Conservation (phyloP, 2,888 invertebrate genomes). For the Nomada lathburiana region DNA sequence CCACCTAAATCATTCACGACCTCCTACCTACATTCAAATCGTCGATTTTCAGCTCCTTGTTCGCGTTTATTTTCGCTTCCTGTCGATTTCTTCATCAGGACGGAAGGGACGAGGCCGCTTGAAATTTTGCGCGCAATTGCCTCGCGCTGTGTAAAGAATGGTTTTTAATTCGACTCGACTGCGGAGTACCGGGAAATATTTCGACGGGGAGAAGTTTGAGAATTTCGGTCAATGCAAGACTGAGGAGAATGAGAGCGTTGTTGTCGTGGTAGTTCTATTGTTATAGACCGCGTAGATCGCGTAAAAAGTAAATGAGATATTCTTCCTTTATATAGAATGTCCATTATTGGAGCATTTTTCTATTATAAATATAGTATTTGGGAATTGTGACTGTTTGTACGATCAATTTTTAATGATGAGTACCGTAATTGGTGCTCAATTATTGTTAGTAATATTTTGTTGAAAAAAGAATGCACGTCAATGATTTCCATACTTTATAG, state of each 20-base stretch:
- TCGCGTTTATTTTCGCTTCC: conserved; percentile 13
- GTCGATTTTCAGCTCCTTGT: conserved; percentile 22
- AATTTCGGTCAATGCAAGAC: neutral
- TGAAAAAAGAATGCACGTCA: neutral
- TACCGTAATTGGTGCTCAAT: neutral
- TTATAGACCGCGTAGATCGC: neutral
- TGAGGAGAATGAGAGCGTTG: conserved; percentile 1
- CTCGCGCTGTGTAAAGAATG: conserved; percentile 1
- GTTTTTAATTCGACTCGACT: conserved; percentile 21
- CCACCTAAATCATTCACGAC: conserved; percentile 62
- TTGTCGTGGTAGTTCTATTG: neutral
- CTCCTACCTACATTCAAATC: conserved; percentile 32
- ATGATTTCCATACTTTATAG: too few relatives aligned
- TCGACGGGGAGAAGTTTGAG: neutral
- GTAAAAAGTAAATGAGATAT: neutral
- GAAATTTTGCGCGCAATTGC: neutral
- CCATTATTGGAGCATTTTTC: neutral
- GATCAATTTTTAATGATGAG: neutral
- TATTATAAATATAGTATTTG: neutral
- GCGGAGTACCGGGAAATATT: neutral
- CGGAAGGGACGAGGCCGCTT: neutral
- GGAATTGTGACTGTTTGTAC: neutral
- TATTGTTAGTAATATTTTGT: neutral
- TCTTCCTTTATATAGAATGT: neutral
- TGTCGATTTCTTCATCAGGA: conserved; percentile 28